Conservation (phyloP, 2,113 vertebrate species). For the Elachura formosa region DNA sequence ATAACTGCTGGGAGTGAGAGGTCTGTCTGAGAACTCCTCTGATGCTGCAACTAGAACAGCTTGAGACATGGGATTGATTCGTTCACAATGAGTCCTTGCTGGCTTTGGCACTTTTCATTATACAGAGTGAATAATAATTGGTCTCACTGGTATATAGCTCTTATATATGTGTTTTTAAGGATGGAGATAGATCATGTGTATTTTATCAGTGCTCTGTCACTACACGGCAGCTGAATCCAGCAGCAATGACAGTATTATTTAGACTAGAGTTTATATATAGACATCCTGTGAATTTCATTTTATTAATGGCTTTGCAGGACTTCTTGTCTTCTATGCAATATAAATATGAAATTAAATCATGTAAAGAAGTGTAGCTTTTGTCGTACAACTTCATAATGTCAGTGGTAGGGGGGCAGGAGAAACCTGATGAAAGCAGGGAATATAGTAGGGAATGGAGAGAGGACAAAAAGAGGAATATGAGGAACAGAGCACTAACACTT, state of each 20-base stretch:
- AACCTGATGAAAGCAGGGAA: not conserved
- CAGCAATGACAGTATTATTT: not conserved
- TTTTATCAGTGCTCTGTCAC: not conserved
- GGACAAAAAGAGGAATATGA: not conserved
- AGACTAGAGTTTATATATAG: not conserved
- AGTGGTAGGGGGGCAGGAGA: not conserved
- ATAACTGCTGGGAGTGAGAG: not conserved
- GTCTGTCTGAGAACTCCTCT: not conserved
- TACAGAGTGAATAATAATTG: not conserved
- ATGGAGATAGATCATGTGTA: not conserved
- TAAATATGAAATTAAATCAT: not conserved
- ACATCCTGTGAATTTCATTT: not conserved
- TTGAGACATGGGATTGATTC: not conserved
- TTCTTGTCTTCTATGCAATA: not conserved
- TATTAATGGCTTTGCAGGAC: not conserved
- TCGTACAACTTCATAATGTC: not conserved
- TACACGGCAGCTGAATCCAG: not conserved
- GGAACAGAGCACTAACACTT: not conserved
- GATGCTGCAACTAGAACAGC: not conserved
- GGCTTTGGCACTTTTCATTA: not conserved
- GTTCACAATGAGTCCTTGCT: not conserved
- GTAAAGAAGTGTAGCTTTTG: not conserved
- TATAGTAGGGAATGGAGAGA: not conserved
- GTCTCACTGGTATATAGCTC: not conserved
- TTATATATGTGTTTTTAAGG: conserved; percentile 6